These are phyloP conservation scores for Drosophila gunungcola DNA, from an alignment of 1,140 invertebrate genomes.

Conservation along the genomic window DNA sequence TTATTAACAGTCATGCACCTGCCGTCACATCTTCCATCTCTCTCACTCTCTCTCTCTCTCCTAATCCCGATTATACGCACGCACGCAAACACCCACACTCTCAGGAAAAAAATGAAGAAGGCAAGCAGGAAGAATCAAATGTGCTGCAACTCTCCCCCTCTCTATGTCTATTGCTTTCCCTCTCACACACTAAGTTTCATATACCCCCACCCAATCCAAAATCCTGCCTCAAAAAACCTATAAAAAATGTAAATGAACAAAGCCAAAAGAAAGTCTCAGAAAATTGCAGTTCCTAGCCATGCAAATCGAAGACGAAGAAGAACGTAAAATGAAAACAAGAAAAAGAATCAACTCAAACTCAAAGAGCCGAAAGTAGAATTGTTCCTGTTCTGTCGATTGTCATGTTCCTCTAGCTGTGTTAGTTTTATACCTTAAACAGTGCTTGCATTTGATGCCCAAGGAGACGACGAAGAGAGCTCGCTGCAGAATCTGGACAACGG, in stretches of 20 bases:
- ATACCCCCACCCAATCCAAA: constrained; percentile 10
- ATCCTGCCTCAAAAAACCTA: constrained; percentile 3
- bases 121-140: constrained; percentile 9
- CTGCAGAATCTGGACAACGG: constrained; percentile 89
- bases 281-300: constrained; percentile 40
- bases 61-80: constrained; percentile 21
- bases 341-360: constrained; percentile 12
- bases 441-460: constrained; percentile 99
- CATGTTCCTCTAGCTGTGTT: constrained; percentile 85
- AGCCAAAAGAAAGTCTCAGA: constrained; percentile 51
- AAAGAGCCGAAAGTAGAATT: constrained; percentile 76
- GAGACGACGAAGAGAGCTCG: constrained; percentile 97
- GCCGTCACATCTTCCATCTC: constrained; percentile 22
- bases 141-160: constrained; percentile 10
- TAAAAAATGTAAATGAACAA: constrained; percentile 19
- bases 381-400: constrained; percentile 85
- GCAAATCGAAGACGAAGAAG: constrained; percentile 18
- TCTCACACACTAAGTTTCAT: constrained; percentile 4
- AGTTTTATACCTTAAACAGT: constrained; percentile 97
- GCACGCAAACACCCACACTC: constrained; percentile 31
- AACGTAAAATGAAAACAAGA: constrained; percentile 22
- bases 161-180: constrained; percentile 9
- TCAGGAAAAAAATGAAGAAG: constrained; percentile 5
- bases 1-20: constrained; percentile 49
- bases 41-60: constrained; percentile 7